These are phyloP conservation scores for Drosophila lini DNA, from an alignment of 1,140 invertebrate species.

Conservation along the genomic window DNA sequence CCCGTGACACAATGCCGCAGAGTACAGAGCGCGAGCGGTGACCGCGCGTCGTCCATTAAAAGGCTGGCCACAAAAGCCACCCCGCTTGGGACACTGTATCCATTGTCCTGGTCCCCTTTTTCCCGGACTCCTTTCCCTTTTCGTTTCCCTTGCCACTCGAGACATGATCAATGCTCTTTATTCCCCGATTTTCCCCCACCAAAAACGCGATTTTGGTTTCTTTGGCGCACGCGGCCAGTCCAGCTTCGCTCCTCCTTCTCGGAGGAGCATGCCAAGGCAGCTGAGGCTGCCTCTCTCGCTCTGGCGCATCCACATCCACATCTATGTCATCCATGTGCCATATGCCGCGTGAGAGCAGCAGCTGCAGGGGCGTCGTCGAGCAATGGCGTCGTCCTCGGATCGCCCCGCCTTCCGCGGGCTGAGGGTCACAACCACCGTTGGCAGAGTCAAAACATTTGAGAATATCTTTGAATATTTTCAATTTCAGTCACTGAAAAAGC, in stretches of 20 bases:
- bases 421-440: slow-evolving; percentile 16
- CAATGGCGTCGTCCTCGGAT: slow-evolving; percentile 68
- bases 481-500: slow-evolving; percentile 63
- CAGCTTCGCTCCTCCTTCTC: slow-evolving; percentile 20
- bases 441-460: slow-evolving; percentile 74
- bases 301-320: slow-evolving; percentile 5
- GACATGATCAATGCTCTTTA: slow-evolving; percentile 51
- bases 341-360: slow-evolving; percentile 44
- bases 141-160: slow-evolving; percentile 21
- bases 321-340: slow-evolving; percentile 7
- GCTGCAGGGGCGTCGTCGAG: slow-evolving; percentile 41
- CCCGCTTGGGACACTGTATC: slow-evolving; percentile 24
- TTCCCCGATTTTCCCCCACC: slow-evolving; percentile 29
- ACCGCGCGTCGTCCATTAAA: slow-evolving; percentile 69
- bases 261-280: slow-evolving; percentile 69
- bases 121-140: slow-evolving; percentile 13
- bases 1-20: slow-evolving; percentile 73
- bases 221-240: slow-evolving; percentile 58
- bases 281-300: slow-evolving; percentile 24
- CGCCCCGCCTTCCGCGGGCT: slow-evolving; percentile 64
- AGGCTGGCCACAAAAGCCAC: slow-evolving; percentile 56
- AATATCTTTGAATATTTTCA: slow-evolving; percentile 47
- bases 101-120: slow-evolving; percentile 13
- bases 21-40: slow-evolving; percentile 63
- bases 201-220: slow-evolving; percentile 28